Base-by-base conservation (phyloP, 2,888 invertebrate genomes). In the Lapara coniferarum region DNA sequence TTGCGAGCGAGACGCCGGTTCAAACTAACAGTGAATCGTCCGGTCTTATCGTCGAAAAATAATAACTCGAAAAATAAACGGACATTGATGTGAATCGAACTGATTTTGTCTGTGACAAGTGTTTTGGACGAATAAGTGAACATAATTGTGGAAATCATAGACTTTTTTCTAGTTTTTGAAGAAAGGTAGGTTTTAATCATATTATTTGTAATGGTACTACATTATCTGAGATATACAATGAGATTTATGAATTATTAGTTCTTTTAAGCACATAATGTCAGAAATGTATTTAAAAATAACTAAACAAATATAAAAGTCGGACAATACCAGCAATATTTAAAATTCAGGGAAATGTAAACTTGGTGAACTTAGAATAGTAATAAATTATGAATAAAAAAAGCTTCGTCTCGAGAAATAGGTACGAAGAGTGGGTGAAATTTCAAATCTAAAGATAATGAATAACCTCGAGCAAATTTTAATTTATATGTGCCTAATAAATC, bases 1-100 rank as follows among this genome's bases (percentile, higher is more conserved):
- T 82, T 80, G 86, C 84, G 89, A 88, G 84, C 81, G 86, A 89
- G 87, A 85, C 89, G 90, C 90, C 87, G 89, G 87, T 89, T 87
- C 84, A 83, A 86, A 85, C 85, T 86, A 85, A 85, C 85, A 83
- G 84, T 85, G 85, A 89, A 86, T 84, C 80, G 85, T 81, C 84
- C 81, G 84, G 84, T 85, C 81, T 85, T 86, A 84, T 63, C 86
- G 83, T 78, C 82, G 78, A 85, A 85, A 89, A 88, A 87, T 85
- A 86, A 81, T 85, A 87, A 85, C 82, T 83, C 76, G 76, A 74
- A 81, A 80, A 84, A 78, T 76, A 79, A 81, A 76, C 77, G 77
- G 77, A 83, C 82, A 74, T 81, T 78, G 71, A 77, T 79, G 85
- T 85, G 83, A 79, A 82, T 84, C 78, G 76, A 81, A 82, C 83